Evolutionary conservation across 2,888 invertebrate species (phyloP).

Genomic region (Hydrotaea cyrtoneurina): DNA sequence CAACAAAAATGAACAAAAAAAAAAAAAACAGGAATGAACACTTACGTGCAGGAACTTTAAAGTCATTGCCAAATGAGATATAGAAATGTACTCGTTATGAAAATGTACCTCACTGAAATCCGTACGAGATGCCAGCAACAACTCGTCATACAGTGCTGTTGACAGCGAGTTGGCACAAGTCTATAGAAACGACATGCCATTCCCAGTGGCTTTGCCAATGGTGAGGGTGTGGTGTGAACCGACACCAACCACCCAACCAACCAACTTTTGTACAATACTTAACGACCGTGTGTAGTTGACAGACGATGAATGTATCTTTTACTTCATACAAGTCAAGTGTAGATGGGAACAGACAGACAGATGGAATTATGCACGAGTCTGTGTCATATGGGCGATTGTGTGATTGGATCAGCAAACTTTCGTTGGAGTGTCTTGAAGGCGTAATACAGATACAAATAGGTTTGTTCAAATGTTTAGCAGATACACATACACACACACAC

Average conservation of each 20-base stretch:
- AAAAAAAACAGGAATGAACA: too few species aligned
- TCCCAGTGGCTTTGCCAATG: background rate
- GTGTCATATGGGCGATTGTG: background rate
- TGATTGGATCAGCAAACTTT: background rate
- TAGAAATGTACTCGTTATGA: background rate
- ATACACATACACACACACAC: background rate
- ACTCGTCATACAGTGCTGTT: background rate
- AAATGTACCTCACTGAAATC: background rate
- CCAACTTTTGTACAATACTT: slow-evolving; percentile 2
- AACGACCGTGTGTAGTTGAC: background rate
- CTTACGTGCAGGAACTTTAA: slow-evolving; percentile 7
- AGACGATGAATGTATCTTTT: background rate
- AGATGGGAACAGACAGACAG: background rate
- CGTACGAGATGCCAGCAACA: background rate
- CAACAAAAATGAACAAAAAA: background rate
- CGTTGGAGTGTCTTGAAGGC: background rate
- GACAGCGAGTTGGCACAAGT: background rate
- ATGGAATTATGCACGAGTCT: background rate
- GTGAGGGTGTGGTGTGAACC: too few species aligned
- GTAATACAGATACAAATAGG: background rate
- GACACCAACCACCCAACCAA: too few species aligned
- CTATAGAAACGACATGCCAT: background rate
- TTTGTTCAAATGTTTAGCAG: background rate
- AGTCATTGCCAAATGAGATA: background rate
- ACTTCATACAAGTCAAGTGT: background rate